Base-by-base conservation (phyloP, 2,113 vertebrate species). In the Myotis brandtii region DNA sequence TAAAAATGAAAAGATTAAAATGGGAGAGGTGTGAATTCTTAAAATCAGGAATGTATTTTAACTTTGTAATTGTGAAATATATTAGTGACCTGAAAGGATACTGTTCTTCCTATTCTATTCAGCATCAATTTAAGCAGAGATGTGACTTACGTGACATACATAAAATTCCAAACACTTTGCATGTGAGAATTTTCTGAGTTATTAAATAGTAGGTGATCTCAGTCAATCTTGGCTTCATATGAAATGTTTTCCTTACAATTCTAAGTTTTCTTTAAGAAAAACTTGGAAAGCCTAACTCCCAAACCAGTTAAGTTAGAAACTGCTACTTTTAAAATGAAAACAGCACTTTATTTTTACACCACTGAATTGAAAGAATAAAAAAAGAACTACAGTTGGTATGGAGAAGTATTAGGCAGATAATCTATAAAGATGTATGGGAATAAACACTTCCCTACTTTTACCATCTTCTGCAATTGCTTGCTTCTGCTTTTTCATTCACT, bases 191-290 rank as follows among this genome's bases (percentile, higher is more conserved):
- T 80, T 96, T 92, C 66, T 54, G 25, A 81, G 75, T 90, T 69
- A 56, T 40, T 96, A 59, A 96, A 76, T 56, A 89, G 75, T 56
- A 67, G 86, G 85, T 93, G 96, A 96, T 69, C 91, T 93, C 91
- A 95, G 18, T 86, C 67, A 97, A 92, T 92, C 13, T 17, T 89
- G 88, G 86, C 75, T 89, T 94, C 72, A 77, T 79, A 76, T 82
- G 59, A 97, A 94, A 95, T 91, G 62, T 80, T 80, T 95, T 67
- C 54, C 95, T 92, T 95, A 92, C 93, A 90, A 92, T 91, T 93
- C 95, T 73, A 91, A 95, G 62, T 91, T 96, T 94, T 94, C 81
- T 96, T 96, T 95, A 96, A 95, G 81, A 96, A 97, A 97, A 96
- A 81, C 48, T 27, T 93, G 70, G 72, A 96, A 97, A 95, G 89